Conservation (phyloP, 1,140 invertebrate species). For the Drosophila yakuba region DNA sequence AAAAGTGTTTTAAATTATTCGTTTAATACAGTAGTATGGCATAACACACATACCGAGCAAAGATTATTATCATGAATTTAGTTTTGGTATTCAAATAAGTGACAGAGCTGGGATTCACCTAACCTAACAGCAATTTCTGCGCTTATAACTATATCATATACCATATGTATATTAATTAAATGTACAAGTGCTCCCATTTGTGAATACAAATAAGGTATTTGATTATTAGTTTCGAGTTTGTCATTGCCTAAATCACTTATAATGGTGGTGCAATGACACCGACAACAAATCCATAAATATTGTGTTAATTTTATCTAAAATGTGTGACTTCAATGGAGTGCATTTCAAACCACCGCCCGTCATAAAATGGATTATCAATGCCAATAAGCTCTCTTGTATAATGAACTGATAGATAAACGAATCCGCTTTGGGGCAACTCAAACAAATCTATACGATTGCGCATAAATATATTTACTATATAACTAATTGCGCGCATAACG, state of each 20-base stretch:
- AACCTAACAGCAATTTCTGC: no score
- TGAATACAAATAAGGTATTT: no score
- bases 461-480: conserved; percentile 24
- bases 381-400: conserved; percentile 5
- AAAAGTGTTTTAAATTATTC: neutral
- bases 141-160: no score
- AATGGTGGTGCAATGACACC: no score
- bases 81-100: neutral
- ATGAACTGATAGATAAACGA: conserved; percentile 25
- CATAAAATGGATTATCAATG: conserved; percentile 2
- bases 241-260: neutral
- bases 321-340: neutral
- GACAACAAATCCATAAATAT: neutral
- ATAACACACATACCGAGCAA: no score
- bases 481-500: conserved; percentile 43
- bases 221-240: no score
- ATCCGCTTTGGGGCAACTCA: neutral
- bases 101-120: no score
- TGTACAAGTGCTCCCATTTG: no score
- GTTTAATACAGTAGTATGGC: neutral
- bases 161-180: no score
- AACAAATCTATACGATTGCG: conserved; percentile 22
- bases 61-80: neutral
- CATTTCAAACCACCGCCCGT: neutral
- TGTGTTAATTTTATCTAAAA: neutral